These are phyloP conservation scores for Sebastes vulpes DNA, from an alignment of 2,797 vertebrate species.

Conservation along the genomic window DNA sequence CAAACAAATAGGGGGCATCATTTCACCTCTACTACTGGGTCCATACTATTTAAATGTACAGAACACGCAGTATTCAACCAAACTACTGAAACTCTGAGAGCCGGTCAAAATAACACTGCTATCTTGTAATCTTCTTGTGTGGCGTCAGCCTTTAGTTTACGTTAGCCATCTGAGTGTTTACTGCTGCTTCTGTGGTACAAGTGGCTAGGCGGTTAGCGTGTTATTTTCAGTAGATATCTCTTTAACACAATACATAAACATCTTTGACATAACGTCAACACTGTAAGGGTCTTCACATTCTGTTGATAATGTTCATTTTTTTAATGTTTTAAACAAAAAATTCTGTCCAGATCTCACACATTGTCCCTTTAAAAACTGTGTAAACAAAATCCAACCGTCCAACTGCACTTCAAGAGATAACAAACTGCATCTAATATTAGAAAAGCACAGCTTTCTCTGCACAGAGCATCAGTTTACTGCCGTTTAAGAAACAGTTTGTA, in stretches of 20 bases:
- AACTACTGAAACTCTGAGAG: not conserved
- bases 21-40: not conserved
- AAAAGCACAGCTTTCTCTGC: slow-evolving; percentile 43
- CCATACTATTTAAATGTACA: too few species aligned
- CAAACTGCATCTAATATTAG: slow-evolving; percentile 59
- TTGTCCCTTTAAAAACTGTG: not conserved
- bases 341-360: not conserved
- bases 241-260: not conserved
- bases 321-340: not conserved
- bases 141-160: not conserved
- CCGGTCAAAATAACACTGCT: accelerated
- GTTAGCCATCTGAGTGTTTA: too few species aligned
- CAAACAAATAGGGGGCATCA: not conserved
- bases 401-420: slow-evolving; percentile 33
- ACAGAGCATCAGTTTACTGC: slow-evolving; percentile 42
- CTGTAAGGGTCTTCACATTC: not conserved
- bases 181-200: not conserved
- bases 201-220: not conserved
- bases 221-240: not conserved
- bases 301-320: not conserved
- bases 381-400: slow-evolving; percentile 1
- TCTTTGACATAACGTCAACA: not conserved
- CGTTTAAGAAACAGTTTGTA: slow-evolving; percentile 50
- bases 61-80: too few species aligned
- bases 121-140: not conserved